Percentiles rank a stretch among this genome's conserved stretches.
phyloP scores from a whole-genome alignment of 2,888 invertebrate species.

The Pachliopta kotzebuea region DNA sequence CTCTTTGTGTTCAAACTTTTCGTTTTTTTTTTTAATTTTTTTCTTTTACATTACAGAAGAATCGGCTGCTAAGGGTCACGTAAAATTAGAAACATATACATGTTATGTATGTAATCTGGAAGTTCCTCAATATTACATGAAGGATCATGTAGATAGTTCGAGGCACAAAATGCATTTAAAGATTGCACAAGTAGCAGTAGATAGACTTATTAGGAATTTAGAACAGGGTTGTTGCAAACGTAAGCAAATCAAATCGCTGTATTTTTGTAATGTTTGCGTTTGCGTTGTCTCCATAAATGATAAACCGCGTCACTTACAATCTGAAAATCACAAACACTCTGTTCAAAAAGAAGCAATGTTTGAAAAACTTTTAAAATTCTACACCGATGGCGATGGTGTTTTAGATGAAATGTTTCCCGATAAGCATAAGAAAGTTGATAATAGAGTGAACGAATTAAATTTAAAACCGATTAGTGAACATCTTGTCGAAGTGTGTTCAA shows the following conservation, averaged over 20 bases:
- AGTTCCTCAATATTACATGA: constrained; percentile 1
- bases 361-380: neutral
- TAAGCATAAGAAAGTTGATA: neutral
- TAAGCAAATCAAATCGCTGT: neutral
- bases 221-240: neutral
- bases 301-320: neutral
- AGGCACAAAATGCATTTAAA: neutral
- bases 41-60: neutral
- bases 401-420: neutral
- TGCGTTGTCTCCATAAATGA: neutral
- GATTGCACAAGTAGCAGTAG: neutral
- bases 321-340: neutral
- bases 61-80: neutral
- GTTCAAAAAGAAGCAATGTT: neutral
- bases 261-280: neutral
- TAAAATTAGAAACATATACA: neutral
- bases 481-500: neutral
- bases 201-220: neutral
- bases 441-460: neutral
- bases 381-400: neutral
- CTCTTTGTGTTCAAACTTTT: neutral
- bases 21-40: neutral
- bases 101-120: constrained; percentile 1
- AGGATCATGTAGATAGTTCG: neutral
- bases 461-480: neutral